Evolutionary conservation across 2,888 invertebrate genomes (phyloP), one percentile per base, ranked within the genome.

Genomic region (Dasypolia templi): DNA sequence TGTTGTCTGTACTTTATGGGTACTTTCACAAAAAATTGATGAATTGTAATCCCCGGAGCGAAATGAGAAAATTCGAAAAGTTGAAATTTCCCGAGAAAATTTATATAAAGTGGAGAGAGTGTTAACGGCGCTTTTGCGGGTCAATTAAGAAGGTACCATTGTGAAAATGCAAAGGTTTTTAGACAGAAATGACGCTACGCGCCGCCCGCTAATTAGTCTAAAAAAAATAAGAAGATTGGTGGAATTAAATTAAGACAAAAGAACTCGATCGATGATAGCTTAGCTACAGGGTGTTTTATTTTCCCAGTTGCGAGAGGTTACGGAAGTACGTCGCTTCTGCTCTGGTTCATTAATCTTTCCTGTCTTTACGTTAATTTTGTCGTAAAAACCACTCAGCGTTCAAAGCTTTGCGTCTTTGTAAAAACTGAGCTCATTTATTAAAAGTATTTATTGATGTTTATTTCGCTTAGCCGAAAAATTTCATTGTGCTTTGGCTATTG

Each of bases 41-140:
- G 80, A 81, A 76, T 75, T 83, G 82, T 75, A 84, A 88, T 84
- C 82, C 79, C 77, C 67, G 63, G 78, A 79, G 77, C 80, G 76
- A 76, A 80, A 84, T 63, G 82, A 78, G 75, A 77, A 76, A 80
- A 79, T 80, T 82, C 46, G 68, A 72, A 80, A 84, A 85, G 77
- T 79, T 82, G 79, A 73, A 79, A 82, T 67, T 84, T 79, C 55
- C 63, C 55, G 68, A 66, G 42, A 53, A 67, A 73, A 79, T 85
- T 85, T 73, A 75, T 81, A 81, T 77, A 72, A 81, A 78, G 64
- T 46, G 42, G 71, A 69, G 75, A 71, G 62, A 72, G 86, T 82
- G 86, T 82, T 84, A 82, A 82, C 62, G 72, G 67, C 65, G 55
- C 70, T 81, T 86, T 73, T 49, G 75, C 59, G 71, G 84, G 68